Conservation (phyloP, 2,113 vertebrate genomes). For the Bambusicola thoracicus region DNA sequence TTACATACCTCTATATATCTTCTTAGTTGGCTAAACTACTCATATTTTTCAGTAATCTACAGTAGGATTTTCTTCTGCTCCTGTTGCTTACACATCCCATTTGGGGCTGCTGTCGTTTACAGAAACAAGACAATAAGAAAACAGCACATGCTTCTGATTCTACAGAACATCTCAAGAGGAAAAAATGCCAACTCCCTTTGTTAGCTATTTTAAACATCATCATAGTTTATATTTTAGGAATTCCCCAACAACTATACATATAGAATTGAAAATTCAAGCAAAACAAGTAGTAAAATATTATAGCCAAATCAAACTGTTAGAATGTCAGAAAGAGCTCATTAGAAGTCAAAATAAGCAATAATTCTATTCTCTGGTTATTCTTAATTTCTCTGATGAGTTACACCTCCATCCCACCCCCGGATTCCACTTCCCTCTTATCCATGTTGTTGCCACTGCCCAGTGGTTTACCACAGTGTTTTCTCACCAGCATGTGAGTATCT, state of each 20-base stretch:
- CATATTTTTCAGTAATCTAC: background rate
- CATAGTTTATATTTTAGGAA: background rate
- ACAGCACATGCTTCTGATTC: background rate
- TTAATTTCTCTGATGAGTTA: background rate
- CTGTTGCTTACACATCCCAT: background rate
- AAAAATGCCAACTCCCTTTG: background rate
- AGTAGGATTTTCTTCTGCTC: background rate
- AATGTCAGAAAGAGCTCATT: background rate
- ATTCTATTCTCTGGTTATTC: background rate
- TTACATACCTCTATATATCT: background rate
- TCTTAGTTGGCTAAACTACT: background rate
- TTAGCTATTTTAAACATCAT: background rate
- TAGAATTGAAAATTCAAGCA: background rate
- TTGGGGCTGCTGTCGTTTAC: background rate
- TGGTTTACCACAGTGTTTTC: accelerated
- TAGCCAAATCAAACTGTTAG: background rate
- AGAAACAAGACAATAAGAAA: background rate
- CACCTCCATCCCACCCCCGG: background rate
- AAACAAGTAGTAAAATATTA: background rate
- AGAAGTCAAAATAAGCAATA: background rate
- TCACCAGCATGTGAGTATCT: background rate
- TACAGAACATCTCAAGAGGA: background rate
- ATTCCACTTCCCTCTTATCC: background rate
- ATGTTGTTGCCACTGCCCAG: background rate
- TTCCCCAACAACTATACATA: background rate